Conservation (phyloP, 1,140 invertebrate genomes). For the Drosophila elegans region DNA sequence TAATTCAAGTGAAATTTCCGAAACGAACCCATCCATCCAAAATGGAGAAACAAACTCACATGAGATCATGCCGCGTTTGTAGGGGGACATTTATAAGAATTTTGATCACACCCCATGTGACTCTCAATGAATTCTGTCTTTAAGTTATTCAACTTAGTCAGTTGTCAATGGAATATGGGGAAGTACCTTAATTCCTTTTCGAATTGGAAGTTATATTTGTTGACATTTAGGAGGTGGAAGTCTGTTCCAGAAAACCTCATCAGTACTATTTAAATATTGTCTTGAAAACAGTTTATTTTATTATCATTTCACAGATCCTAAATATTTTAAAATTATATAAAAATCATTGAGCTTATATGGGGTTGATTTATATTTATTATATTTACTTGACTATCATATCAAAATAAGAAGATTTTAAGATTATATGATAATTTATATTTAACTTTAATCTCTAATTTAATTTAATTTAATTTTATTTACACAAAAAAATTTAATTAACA, state of each 20-base stretch:
- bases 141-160: slow-evolving; percentile 10
- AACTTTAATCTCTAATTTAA: too few species aligned
- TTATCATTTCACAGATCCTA: background rate
- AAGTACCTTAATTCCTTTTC: slow-evolving; percentile 4
- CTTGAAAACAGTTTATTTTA: too few species aligned
- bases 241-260: too few species aligned
- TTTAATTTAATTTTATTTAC: too few species aligned
- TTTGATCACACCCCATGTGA: background rate
- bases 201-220: background rate
- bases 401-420: too few species aligned
- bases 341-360: too few species aligned
- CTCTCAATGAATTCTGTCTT: background rate
- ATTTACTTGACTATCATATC: too few species aligned
- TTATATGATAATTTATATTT: too few species aligned
- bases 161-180: background rate
- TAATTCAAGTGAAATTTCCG: slow-evolving; percentile 37
- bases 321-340: too few species aligned
- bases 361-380: too few species aligned
- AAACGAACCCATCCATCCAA: background rate
- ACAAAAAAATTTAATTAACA: too few species aligned
- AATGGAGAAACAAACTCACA: slow-evolving; percentile 2
- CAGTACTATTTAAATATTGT: too few species aligned
- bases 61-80: slow-evolving; percentile 27
- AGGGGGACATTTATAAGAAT: slow-evolving; percentile 16
- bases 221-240: background rate